Base-by-base conservation (phyloP, 1,140 invertebrate genomes). In the Sitodiplosis mosellana region DNA sequence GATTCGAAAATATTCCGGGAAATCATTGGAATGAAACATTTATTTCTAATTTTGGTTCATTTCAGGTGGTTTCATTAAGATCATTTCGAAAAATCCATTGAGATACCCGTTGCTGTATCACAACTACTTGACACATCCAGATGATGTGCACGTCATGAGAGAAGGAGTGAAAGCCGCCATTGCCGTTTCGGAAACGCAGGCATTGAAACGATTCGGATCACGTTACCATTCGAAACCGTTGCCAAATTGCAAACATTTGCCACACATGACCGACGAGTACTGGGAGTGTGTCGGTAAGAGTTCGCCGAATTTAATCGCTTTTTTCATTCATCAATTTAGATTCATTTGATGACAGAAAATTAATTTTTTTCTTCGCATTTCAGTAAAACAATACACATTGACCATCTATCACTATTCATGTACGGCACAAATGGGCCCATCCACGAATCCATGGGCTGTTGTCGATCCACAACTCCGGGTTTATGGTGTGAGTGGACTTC, bases 361-460 rank as follows among this genome's bases (percentile, higher is more conserved):
- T 5, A 27, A 27, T 5, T 27, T 10, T 27, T 27, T 5, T 27
- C 27, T 27, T 27, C 10, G 4, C 3, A 27, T 27, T 27, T 27
- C 27, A 27, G 27, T 83, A 1, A 60, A 79, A 21, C 82, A 89
- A 52, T 87, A 87, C 54, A 87, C 85, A 0, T 77, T 85, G 72
- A 87, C 86, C 0, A 87, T 89, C 44, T 90, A 89, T 56, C 87
- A 90, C 51, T 76, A 86, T 67, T 83, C 80, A 1, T 79, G 85
- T 33, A 83, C 79, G 0, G 77, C 80, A 15, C 88, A 87, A 65
- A 93, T 92, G 88, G 87, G 87, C 0, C 78, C 81, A 1, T 45
- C 69, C 1, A 69, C 52, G 1, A 87, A 91, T 59, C 78, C 77
- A 0, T 76, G 76, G 66, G 81, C 87, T 0, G 87, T 93, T 0